Conservation (phyloP, 2,113 vertebrate genomes). For the Chrysemys picta region DNA sequence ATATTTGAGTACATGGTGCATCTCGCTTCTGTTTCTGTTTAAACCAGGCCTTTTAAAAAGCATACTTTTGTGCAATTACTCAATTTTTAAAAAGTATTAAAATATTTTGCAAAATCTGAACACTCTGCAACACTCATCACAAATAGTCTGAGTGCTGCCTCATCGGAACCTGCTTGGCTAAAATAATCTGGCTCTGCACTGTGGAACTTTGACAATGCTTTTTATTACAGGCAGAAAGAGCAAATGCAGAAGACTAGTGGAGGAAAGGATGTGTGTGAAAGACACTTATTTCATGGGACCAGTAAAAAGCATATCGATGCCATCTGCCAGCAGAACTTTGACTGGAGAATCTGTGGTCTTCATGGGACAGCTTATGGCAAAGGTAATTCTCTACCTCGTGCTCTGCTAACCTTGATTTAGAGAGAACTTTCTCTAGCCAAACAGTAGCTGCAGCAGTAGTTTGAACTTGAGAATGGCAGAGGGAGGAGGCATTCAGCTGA, state of each 20-base stretch:
- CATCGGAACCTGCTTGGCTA: neutral
- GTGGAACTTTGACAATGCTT: neutral
- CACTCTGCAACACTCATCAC: neutral
- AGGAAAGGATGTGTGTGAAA: constrained; percentile 68
- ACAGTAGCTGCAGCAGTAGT: neutral
- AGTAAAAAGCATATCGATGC: constrained; percentile 62
- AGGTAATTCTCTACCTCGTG: constrained; percentile 59
- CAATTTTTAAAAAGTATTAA: neutral
- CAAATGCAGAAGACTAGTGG: constrained; percentile 76
- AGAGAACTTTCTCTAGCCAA: neutral
- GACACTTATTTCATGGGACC: constrained; percentile 79
- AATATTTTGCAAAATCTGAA: neutral
- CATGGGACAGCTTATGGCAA: constrained; percentile 79
- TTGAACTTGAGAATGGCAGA: neutral
- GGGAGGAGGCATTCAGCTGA: neutral
- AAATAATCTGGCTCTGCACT: neutral
- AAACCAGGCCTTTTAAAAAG: neutral
- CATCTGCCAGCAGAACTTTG: constrained; percentile 83
- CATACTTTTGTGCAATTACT: neutral
- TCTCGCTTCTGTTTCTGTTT: neutral
- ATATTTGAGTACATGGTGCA: neutral
- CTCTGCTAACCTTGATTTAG: neutral
- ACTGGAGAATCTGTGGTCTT: constrained; percentile 80
- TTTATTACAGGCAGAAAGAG: constrained; percentile 76
- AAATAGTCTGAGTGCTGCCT: neutral